These are phyloP conservation scores for Archips crataeganus DNA, from an alignment of 2,888 invertebrate genomes.

Conservation along the genomic window DNA sequence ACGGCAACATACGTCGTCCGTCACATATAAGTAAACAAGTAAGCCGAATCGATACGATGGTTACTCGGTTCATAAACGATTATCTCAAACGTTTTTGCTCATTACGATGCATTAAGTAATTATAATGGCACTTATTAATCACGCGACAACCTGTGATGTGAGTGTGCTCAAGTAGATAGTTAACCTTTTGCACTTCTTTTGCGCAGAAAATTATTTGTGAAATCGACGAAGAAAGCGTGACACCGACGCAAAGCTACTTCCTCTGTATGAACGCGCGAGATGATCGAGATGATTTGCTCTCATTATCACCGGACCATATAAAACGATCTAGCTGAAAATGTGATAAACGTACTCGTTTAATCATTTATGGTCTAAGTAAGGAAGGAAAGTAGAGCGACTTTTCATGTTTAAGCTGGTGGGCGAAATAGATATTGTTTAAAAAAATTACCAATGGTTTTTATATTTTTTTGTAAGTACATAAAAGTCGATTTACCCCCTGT, in stretches of 20 bases:
- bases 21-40: slow-evolving; percentile 56
- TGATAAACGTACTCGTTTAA: slow-evolving; percentile 6
- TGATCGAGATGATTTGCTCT: slow-evolving; percentile 41
- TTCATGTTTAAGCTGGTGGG: background rate
- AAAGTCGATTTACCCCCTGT: too few species aligned
- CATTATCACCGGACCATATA: slow-evolving; percentile 38
- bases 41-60: slow-evolving; percentile 63
- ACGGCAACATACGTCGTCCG: slow-evolving; percentile 46
- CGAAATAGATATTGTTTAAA: background rate
- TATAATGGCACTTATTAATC: slow-evolving; percentile 40
- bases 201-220: slow-evolving; percentile 19
- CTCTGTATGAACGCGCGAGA: slow-evolving; percentile 35
- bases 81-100: slow-evolving; percentile 54
- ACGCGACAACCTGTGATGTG: slow-evolving; percentile 34
- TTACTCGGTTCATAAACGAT: slow-evolving; percentile 58
- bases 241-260: slow-evolving; percentile 29
- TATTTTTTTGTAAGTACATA: too few species aligned
- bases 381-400: slow-evolving; percentile 1
- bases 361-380: background rate
- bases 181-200: slow-evolving; percentile 22
- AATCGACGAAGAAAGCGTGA: slow-evolving; percentile 40
- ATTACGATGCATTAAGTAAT: slow-evolving; percentile 46
- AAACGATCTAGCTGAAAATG: slow-evolving; percentile 34
- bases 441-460: too few species aligned
- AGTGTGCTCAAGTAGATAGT: background rate